Evolutionary conservation across 2,888 invertebrate species (phyloP).

Genomic region (Artemia sinica): DNA sequence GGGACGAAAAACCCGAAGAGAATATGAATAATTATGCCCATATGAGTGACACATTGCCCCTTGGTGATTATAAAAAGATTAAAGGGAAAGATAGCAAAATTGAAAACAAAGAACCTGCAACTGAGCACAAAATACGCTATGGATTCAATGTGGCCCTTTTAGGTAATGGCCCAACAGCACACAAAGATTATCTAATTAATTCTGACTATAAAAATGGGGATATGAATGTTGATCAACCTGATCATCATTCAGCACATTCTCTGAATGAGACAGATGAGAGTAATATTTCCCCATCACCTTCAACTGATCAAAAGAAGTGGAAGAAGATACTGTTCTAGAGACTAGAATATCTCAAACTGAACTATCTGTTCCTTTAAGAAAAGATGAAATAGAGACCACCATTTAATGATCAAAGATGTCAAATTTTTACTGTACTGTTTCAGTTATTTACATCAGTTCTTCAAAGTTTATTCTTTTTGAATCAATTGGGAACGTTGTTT

Average conservation of each 20-base stretch:
- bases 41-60: slow-evolving; percentile 13
- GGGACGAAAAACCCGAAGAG: slow-evolving; percentile 13
- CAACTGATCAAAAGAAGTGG: neutral
- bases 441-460: no score
- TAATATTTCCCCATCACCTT: neutral
- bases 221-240: slow-evolving; percentile 2
- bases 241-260: neutral
- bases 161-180: neutral
- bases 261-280: neutral
- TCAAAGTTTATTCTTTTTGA: no score
- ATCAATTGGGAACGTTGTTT: no score
- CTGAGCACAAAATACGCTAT: slow-evolving; percentile 2
- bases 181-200: neutral
- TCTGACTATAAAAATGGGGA: slow-evolving; percentile 1
- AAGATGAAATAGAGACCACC: slow-evolving; percentile 11
- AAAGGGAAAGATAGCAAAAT: slow-evolving; percentile 12
- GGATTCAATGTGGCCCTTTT: neutral
- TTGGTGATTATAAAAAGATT: neutral
- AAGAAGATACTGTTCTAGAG: neutral
- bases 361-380: neutral
- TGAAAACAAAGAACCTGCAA: neutral
- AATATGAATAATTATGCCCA: slow-evolving; percentile 3
- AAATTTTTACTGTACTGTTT: no score
- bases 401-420: neutral
- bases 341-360: slow-evolving; percentile 6